Base-by-base conservation (phyloP, 2,797 vertebrate genomes). In the Poeciliopsis gracilis region DNA sequence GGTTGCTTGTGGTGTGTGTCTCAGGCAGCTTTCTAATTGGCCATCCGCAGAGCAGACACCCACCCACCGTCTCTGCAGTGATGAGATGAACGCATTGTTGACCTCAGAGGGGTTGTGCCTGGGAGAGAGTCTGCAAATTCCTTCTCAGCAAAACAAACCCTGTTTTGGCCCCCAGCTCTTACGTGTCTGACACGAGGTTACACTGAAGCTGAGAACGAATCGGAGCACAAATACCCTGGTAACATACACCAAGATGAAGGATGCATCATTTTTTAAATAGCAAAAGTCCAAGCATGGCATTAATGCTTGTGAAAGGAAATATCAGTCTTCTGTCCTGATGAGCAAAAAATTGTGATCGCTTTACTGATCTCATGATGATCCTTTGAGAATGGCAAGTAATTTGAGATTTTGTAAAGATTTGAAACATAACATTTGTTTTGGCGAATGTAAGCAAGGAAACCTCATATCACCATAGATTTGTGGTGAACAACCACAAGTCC, bases 1-100 rank as follows among this genome's bases (percentile, higher is more conserved):
- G 76, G 74, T 79, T 45, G 77, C 11, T 75, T 73, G 43, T 75
- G 41, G 78, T 84, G 78, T 80, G 75, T 77, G 53, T 45, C 82
- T 78, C 72, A 84, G 18, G 43, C 81, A 76, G 82, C 69, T 74
- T 8, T 82, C 78, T 86, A 83, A 92, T 94, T 94, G 93, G 94
- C 76, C 87, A 91, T 79, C 90, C 92, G 78, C 20, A 20, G 13
- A 15, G 6, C 59, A 57, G 59, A 77, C 91, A 63, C 87, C 88
- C 84, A 66, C 87, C 88, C 84, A 66, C 74, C 25, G 0, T 89
- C 81, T 75, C 89, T 8, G 0, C 80, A 85, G 90, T 80, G 82
- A 91, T 86, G 69, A 89, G 83, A 84, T 80, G 80, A 90, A 87
- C 70, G 78, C 85, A 87, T 91, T 91, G 80, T 84, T 86, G 84